Evolutionary conservation across 2,113 vertebrate genomes (phyloP), one percentile per base, ranked within the genome.

Genomic region (Rhinoderma darwinii): DNA sequence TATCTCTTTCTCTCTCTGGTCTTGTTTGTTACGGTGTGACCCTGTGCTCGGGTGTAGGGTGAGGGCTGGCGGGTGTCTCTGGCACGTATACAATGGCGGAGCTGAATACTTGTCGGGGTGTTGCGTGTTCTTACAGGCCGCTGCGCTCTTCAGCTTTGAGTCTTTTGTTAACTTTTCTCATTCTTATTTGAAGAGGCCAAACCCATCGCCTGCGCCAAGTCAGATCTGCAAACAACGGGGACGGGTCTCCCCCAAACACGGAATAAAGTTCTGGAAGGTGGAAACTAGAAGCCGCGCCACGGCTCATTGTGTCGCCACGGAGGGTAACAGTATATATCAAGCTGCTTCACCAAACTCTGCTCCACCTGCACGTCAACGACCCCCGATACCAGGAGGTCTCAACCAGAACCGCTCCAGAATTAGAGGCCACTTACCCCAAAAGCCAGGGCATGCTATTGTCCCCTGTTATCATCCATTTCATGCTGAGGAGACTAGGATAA

Each of bases 81-180:
- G 73, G 73, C n/a, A 84, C 86, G 80, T 73, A 10, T 61, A 63
- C 91, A 88, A 75, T 47, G 59, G 77, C 86, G 88, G 86, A n/a
- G 32, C n/a, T 59, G 35, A 51, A 56, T 82, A n/a, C 37, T 82
- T 82, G 4, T 68, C 12, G 41, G 20, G 20, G 1, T 47, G 22
- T 39, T 15, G 43, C 84, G 43, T 68, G 84, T 86, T 32, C 30
- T 39, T 86, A 68, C 84, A 86, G 20, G 84, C 54, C 22, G 7
- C 35, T 4, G 17, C 7, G 18, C 37, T 35, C 39, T 66, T 17
- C 37, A n/a, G 25, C 5, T 14, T 32, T 30, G 70, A 75, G 43
- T 56, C 17, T 74, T 84, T 39, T 25, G 18, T 14, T 61, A n/a
- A 77, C 39, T 76, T 50, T 85, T 85, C 78, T 61, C 50, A 15